Evolutionary conservation across 2,888 invertebrate species (phyloP).

Genomic region (Leptinotarsa peninsularis): DNA sequence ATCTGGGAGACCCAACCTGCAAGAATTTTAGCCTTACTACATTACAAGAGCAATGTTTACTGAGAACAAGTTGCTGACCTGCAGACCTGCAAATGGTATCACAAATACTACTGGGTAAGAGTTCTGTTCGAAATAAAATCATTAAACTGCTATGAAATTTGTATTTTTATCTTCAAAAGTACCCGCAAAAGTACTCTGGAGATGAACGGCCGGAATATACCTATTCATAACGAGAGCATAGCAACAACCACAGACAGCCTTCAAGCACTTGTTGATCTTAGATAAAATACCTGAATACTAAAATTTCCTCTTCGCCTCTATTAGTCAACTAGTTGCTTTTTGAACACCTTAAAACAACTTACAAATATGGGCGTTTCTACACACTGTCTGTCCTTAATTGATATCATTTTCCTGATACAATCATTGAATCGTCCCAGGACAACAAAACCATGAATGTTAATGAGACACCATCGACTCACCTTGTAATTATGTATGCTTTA

Average conservation of each 20-base stretch:
- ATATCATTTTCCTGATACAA: constrained; percentile 18
- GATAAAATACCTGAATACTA: constrained; percentile 17
- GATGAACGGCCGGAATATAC: too few species aligned
- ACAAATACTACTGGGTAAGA: too few species aligned
- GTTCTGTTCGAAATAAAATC: too few species aligned
- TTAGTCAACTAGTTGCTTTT: neutral
- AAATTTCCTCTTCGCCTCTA: neutral
- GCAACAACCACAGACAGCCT: neutral
- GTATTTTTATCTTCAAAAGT: too few species aligned
- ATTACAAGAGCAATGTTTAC: too few species aligned
- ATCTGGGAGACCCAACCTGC: too few species aligned
- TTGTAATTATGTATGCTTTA: constrained; percentile 45
- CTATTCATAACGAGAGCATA: neutral
- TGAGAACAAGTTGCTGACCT: too few species aligned
- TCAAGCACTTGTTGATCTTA: constrained; percentile 14
- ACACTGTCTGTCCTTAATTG: constrained; percentile 6
- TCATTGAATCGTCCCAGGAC: constrained; percentile 18
- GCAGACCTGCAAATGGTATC: too few species aligned
- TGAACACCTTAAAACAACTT: constrained; percentile 2
- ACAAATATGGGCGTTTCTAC: constrained; percentile 12
- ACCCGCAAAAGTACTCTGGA: too few species aligned
- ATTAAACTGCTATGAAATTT: too few species aligned
- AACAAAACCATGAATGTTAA: constrained; percentile 30
- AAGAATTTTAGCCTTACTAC: too few species aligned
- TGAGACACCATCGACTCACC: constrained; percentile 43